phyloP scores from a whole-genome alignment of 2,113 vertebrate species.

The Onychostoma macrolepis region DNA sequence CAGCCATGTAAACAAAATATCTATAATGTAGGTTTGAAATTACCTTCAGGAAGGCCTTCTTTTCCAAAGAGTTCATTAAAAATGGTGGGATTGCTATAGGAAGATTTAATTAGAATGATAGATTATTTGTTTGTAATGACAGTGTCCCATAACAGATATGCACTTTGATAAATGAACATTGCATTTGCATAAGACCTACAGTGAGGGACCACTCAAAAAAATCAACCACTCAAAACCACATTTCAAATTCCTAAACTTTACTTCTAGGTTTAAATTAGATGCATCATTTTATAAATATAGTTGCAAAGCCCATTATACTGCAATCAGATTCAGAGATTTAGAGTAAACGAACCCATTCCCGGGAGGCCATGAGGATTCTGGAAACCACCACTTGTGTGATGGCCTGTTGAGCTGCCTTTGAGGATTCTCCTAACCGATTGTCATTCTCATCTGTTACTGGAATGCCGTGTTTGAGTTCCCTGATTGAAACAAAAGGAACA shows the following conservation, averaged over 20 bases:
- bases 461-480: constrained; percentile 93
- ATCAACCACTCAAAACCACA: too few relatives aligned
- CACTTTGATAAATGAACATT: background rate
- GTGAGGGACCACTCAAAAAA: background rate
- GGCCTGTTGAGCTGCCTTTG: constrained; percentile 91
- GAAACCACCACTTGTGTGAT: constrained; percentile 95
- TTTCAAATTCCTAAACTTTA: background rate
- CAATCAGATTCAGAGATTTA: background rate
- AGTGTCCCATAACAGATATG: background rate
- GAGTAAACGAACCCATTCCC: constrained; percentile 88
- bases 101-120: background rate
- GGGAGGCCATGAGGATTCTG: constrained; percentile 97
- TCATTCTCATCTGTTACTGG: constrained; percentile 91
- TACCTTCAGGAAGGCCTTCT: constrained; percentile 96
- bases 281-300: background rate
- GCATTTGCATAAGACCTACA: background rate
- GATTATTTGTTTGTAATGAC: background rate
- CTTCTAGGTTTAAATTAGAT: background rate
- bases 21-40: background rate
- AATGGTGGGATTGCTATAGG: constrained; percentile 91
- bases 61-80: constrained; percentile 96
- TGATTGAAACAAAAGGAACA: constrained; percentile 60
- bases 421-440: constrained; percentile 90
- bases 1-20: background rate
- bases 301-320: background rate